Conservation (phyloP, 2,113 vertebrate species). For the Cettia cetti region DNA sequence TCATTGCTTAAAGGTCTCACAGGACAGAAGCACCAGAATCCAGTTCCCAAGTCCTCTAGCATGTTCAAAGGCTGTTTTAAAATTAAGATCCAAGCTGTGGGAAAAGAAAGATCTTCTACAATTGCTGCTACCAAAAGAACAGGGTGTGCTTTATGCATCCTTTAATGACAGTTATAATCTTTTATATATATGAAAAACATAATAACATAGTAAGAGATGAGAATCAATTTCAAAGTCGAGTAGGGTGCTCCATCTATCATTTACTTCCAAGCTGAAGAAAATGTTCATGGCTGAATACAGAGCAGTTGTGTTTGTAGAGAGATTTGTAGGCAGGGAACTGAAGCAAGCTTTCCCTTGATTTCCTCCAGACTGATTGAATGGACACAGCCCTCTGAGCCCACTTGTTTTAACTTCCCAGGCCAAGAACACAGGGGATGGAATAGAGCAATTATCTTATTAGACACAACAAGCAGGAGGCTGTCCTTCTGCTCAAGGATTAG, state of each 20-base stretch:
- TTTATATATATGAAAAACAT: neutral
- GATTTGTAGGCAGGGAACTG: neutral
- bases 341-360: neutral
- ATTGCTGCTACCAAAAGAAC: neutral
- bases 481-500: neutral
- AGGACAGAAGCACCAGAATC: neutral
- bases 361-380: neutral
- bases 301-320: fast-evolving
- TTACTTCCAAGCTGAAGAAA: neutral
- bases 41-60: neutral
- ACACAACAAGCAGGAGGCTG: neutral
- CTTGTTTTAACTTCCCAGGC: neutral
- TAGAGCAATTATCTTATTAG: neutral
- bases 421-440: neutral
- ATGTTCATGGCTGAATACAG: fast-evolving
- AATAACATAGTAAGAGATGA: neutral
- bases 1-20: neutral
- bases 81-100: neutral
- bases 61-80: neutral
- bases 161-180: neutral
- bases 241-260: neutral
- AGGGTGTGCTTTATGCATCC: neutral
- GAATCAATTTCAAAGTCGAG: neutral
- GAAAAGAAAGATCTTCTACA: neutral
- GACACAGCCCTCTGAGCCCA: neutral